Conservation (phyloP, 2,888 invertebrate species). For the Agonopterix heracliana region DNA sequence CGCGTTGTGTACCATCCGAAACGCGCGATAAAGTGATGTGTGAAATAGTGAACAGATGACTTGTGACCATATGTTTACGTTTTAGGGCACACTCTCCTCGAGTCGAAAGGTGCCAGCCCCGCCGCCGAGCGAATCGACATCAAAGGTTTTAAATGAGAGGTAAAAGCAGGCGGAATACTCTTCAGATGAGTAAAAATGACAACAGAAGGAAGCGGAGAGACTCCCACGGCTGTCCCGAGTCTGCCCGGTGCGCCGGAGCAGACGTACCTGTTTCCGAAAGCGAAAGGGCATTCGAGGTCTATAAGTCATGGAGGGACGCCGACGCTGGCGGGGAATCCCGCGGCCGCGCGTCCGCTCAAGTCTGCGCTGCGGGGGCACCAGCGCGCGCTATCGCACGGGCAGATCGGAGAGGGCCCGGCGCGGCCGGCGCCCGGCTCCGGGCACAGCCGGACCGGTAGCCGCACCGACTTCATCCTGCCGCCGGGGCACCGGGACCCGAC, state of each 20-base stretch:
- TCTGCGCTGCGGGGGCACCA: constrained; percentile 85
- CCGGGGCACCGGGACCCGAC: constrained; percentile 86
- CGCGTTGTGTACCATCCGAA: constrained; percentile 28
- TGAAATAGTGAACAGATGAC: constrained; percentile 62
- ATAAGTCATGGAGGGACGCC: constrained; percentile 88
- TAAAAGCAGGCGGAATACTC: constrained; percentile 46
- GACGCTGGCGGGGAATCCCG: constrained; percentile 58
- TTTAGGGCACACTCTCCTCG: constrained; percentile 38
- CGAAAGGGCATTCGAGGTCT: constrained; percentile 84
- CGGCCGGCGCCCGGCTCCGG: constrained; percentile 70
- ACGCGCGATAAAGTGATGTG: constrained; percentile 50
- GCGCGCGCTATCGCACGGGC: constrained; percentile 91
- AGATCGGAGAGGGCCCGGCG: constrained; percentile 80
- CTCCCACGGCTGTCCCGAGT: constrained; percentile 66
- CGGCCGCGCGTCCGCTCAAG: constrained; percentile 80
- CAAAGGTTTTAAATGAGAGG: constrained; percentile 65
- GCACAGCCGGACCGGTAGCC: constrained; percentile 88
- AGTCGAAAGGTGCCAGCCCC: constrained; percentile 32
- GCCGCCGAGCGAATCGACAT: constrained; percentile 32
- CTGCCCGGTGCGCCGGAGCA: constrained; percentile 72
- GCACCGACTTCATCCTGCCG: constrained; percentile 92
- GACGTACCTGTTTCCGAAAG: constrained; percentile 70
- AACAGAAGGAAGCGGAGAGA: constrained; percentile 79
- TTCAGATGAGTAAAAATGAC: constrained; percentile 82
- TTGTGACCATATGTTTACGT: constrained; percentile 68